These are phyloP conservation scores for Zhuqinia jingwanae DNA, from an alignment of 2,888 invertebrate genomes.

Conservation along the genomic window DNA sequence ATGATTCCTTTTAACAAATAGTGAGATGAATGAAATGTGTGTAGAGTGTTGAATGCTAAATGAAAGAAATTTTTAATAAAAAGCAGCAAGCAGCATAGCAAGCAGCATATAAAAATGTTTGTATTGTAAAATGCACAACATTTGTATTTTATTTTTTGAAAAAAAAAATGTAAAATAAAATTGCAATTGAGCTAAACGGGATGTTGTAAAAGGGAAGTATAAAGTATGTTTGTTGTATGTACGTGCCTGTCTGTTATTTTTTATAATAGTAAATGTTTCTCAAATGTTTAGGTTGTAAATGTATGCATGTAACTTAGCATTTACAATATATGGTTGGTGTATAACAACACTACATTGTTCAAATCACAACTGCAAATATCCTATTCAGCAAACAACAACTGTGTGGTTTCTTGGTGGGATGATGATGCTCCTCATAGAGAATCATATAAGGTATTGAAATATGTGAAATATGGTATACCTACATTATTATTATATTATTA, in stretches of 20 bases:
- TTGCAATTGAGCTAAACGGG: background rate
- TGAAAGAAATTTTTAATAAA: too few relatives aligned
- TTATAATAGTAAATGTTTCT: too few relatives aligned
- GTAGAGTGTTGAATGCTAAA: too few relatives aligned
- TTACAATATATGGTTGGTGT: slow-evolving; percentile 14
- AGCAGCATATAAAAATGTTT: background rate
- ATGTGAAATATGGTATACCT: slow-evolving; percentile 6
- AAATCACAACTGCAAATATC: background rate
- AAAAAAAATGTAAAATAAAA: background rate
- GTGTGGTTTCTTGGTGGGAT: slow-evolving; percentile 18
- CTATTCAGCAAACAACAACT: slow-evolving; percentile 2
- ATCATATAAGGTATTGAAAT: slow-evolving; percentile 3
- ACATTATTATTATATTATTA: too few relatives aligned
- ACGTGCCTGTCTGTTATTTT: background rate
- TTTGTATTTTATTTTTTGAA: too few relatives aligned
- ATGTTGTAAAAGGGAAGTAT: slow-evolving; percentile 6
- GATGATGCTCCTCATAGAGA: background rate
- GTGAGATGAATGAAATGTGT: too few relatives aligned
- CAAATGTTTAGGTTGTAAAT: too few relatives aligned
- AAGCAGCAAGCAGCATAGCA: background rate
- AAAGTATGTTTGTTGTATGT: too few relatives aligned
- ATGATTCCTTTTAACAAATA: background rate
- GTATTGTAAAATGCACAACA: too few relatives aligned
- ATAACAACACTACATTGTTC: background rate
- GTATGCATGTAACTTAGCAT: background rate